Percentiles rank a stretch among this genome's conserved stretches.
Evolutionary conservation across 2,113 vertebrate species (phyloP).

Genomic region (Meleagris gallopavo): DNA sequence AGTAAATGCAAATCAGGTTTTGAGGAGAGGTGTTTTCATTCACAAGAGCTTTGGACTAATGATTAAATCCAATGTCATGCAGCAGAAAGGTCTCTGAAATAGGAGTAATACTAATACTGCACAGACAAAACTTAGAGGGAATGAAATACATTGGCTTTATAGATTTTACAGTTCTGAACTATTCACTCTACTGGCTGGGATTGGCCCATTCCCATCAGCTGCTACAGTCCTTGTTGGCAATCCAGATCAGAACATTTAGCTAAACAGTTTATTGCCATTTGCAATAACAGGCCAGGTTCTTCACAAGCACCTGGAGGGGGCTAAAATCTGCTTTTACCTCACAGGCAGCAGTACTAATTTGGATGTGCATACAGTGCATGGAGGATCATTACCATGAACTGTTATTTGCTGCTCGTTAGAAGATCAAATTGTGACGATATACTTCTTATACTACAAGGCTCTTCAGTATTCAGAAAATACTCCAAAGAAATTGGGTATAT

Average conservation of each 20-base stretch:
- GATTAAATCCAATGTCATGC: slow-evolving; percentile 5
- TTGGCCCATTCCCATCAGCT: neutral
- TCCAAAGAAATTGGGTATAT: neutral
- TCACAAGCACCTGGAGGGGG: neutral
- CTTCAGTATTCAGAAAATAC: neutral
- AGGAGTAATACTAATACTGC: neutral
- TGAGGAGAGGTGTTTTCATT: slow-evolving; percentile 32
- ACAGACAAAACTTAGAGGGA: neutral
- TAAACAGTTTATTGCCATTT: neutral
- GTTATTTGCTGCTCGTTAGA: neutral
- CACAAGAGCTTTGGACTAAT: neutral
- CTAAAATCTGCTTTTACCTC: neutral
- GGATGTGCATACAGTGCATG: neutral
- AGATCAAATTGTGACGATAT: neutral
- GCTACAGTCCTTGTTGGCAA: neutral
- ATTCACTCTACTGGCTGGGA: neutral
- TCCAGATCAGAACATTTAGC: neutral
- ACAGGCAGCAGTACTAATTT: neutral
- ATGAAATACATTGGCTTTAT: neutral
- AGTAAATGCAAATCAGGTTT: neutral
- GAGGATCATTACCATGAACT: neutral
- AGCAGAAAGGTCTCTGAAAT: slow-evolving; percentile 7
- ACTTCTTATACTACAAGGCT: neutral
- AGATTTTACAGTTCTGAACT: neutral
- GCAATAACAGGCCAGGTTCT: neutral